phyloP scores from a whole-genome alignment of 1,140 invertebrate genomes.

The Dreissena rostriformis region DNA sequence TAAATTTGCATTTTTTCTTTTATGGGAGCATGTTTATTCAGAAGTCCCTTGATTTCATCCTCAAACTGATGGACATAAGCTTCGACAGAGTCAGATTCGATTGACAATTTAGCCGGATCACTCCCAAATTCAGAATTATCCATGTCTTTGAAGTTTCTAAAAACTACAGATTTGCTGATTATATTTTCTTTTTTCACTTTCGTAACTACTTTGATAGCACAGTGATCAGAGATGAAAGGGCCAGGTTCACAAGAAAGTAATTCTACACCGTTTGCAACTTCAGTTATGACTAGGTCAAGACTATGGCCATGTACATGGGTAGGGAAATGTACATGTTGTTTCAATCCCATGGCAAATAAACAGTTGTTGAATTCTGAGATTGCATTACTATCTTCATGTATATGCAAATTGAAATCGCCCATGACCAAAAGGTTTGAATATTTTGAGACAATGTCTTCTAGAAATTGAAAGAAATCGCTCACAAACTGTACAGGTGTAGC shows the following conservation, averaged over 20 bases:
- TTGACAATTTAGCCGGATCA: background rate
- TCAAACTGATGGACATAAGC: background rate
- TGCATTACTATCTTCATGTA: slow-evolving; percentile 3
- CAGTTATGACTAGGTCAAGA: slow-evolving; percentile 9
- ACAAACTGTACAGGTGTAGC: slow-evolving; percentile 24
- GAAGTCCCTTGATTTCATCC: background rate
- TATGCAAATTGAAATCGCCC: slow-evolving; percentile 36
- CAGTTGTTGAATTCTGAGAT: background rate
- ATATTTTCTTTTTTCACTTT: slow-evolving; percentile 21
- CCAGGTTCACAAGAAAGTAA: background rate
- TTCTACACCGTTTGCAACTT: slow-evolving; percentile 7
- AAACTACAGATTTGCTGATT: slow-evolving; percentile 9
- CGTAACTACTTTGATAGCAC: slow-evolving; percentile 10
- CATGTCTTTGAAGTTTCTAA: slow-evolving; percentile 3
- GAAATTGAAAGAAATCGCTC: slow-evolving; percentile 18
- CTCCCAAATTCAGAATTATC: slow-evolving; percentile 2
- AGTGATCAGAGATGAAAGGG: slow-evolving; percentile 16
- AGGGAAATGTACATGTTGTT: background rate
- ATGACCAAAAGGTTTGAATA: slow-evolving; percentile 33
- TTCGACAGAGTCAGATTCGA: background rate
- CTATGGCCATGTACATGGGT: background rate
- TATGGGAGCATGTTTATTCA: slow-evolving; percentile 20
- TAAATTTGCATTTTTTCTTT: slow-evolving; percentile 7
- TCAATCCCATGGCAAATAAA: background rate
- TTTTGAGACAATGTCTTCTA: slow-evolving; percentile 33